phyloP scores from a whole-genome alignment of 2,113 vertebrate species.

The Vireo altiloquus region DNA sequence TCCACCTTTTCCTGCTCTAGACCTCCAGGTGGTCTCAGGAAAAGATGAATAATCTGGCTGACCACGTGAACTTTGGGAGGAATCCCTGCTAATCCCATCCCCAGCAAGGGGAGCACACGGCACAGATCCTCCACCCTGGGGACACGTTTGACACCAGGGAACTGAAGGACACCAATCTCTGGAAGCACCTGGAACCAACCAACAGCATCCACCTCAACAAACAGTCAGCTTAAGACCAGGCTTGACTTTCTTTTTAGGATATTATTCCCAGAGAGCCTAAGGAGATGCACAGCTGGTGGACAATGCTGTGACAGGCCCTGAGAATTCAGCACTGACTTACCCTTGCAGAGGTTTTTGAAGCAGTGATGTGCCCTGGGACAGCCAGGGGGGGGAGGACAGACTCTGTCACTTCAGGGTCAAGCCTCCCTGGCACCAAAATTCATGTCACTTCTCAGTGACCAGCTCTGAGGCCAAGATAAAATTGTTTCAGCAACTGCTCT shows the following conservation, averaged over 20 bases:
- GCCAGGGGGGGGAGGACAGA: background rate
- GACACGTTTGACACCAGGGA: accelerated
- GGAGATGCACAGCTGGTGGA: background rate
- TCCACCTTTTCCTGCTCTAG: background rate
- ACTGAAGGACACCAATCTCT: accelerated
- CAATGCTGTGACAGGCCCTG: background rate
- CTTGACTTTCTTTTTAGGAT: background rate
- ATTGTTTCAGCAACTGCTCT: background rate
- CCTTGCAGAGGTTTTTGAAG: background rate
- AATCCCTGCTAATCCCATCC: background rate
- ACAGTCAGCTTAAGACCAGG: accelerated
- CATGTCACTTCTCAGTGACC: background rate
- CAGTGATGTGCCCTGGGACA: background rate
- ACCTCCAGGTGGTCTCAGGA: accelerated
- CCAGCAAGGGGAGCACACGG: accelerated
- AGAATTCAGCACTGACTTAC: background rate
- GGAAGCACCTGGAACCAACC: background rate
- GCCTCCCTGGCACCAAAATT: background rate
- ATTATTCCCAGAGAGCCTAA: background rate
- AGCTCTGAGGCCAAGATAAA: background rate
- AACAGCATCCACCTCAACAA: background rate
- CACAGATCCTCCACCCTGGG: background rate
- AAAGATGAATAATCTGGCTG: background rate
- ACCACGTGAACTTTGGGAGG: accelerated
- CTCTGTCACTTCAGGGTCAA: background rate